Base-by-base conservation (phyloP, 2,797 vertebrate genomes). In the Naso thynnoides region DNA sequence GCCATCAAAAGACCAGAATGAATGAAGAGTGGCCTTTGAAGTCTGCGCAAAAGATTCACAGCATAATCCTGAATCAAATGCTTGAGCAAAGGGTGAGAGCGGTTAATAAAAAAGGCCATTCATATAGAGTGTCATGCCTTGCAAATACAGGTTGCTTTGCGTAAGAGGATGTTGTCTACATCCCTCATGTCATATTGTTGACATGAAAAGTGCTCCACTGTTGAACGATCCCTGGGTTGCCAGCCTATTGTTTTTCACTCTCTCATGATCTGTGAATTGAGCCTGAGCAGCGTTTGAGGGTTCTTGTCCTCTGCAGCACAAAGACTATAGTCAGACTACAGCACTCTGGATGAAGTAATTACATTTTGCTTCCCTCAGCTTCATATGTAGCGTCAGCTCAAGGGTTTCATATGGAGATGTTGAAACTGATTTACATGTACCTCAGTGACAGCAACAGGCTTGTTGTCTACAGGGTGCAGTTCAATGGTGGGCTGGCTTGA, bases 1-100 rank as follows among this genome's bases (percentile, higher is more conserved):
- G 54, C 55, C 77, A 83, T 80, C 73, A 81, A 84, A 87, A 81
- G 78, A 61, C 44, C 48, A 21, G 63, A 81, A 70, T 82, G 70
- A 88, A 82, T 55, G 41, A 74, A 33, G 50, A 80, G 58, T 18
- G 19, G 39, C 62, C 72, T 88, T 83, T 88, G 78, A 89, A 84
- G 82, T 70, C 65, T 55, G n/a, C 56, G 57, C 70, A 68, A 76
- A 72, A 85, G 65, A 83, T 81, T 82, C 48, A 10, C 38, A 49
- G 76, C 24, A 64, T 85, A 75, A 83, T 73, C 52, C 70, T 82
- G 78, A 81, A 72, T 86, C 21, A 67, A 82, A 82, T 59, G 60
- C 60, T 70, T 57, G 63, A 71, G 60, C 60, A 64, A 69, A 79
- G 70, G 65, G 63, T 33, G 47, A 61, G 47, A 63, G 78, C 2